A percentile compares a stretch with the other conserved stretches of the same genome.
Conservation (phyloP, 2,113 vertebrate genomes). For the Neomonachus schauinslandi region DNA sequence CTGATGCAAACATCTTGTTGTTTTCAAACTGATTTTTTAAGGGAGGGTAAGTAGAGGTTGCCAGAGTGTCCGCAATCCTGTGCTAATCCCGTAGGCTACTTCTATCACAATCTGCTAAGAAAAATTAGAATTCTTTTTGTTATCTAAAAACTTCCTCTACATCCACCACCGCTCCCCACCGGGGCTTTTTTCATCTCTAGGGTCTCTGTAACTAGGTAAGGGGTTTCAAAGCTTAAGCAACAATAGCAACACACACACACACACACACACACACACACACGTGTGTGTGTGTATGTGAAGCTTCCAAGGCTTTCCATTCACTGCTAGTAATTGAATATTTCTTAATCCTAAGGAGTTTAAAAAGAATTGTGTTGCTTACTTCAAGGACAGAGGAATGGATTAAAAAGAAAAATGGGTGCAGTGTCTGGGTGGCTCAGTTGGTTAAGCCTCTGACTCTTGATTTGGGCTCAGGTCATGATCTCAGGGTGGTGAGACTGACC, state of each 20-base stretch:
- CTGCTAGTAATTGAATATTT: neutral
- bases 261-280: neutral
- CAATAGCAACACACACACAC: neutral
- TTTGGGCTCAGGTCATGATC: neutral
- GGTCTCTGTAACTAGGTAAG: neutral
- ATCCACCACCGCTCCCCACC: neutral
- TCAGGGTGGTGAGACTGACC: neutral
- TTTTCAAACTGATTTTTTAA: neutral
- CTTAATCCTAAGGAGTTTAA: neutral
- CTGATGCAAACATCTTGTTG: neutral
- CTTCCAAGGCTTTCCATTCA: neutral
- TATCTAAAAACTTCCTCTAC: neutral
- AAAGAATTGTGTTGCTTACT: neutral
- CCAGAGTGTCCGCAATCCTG: neutral
- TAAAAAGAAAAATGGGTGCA: neutral
- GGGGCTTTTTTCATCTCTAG: neutral
- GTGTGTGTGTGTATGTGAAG: accelerated
- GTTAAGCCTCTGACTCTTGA: neutral
- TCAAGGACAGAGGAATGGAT: neutral
- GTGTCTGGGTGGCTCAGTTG: neutral
- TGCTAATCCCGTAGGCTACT: neutral
- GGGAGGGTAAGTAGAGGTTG: neutral
- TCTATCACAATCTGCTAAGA: neutral
- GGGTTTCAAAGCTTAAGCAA: neutral
- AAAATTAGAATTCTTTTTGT: neutral